A percentile compares a stretch with the other conserved stretches of the same genome.
Evolutionary conservation across 2,888 invertebrate species (phyloP).

Genomic region (Gymnosoma rotundatum): DNA sequence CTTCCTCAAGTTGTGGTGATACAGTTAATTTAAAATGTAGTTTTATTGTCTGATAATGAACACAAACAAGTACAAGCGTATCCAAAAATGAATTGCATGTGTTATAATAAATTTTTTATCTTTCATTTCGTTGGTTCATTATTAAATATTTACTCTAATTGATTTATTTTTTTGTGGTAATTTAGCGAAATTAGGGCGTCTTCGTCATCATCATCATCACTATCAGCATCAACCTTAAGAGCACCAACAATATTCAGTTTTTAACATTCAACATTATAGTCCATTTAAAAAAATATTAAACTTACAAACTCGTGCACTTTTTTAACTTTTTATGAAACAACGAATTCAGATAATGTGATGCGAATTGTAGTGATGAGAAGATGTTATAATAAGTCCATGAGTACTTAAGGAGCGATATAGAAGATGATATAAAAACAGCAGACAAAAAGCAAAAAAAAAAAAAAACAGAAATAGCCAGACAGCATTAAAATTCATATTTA

Average conservation of each 20-base stretch:
- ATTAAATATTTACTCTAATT: slow-evolving; percentile 66
- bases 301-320: slow-evolving; percentile 11
- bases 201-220: slow-evolving; percentile 46
- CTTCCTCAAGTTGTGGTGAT: neutral
- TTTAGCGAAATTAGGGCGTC: slow-evolving; percentile 69
- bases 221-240: neutral
- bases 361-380: slow-evolving; percentile 32
- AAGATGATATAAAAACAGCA: slow-evolving; percentile 14
- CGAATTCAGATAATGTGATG: slow-evolving; percentile 13
- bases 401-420: slow-evolving; percentile 12
- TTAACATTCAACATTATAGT: slow-evolving; percentile 21
- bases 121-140: slow-evolving; percentile 24
- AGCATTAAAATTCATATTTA: slow-evolving; percentile 60
- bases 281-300: slow-evolving; percentile 23
- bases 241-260: neutral
- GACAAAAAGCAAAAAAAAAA: neutral
- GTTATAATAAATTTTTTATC: slow-evolving; percentile 39
- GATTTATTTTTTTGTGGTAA: slow-evolving; percentile 67
- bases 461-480: slow-evolving; percentile 23
- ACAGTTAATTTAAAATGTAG: slow-evolving; percentile 41
- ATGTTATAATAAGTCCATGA: neutral
- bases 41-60: slow-evolving; percentile 39
- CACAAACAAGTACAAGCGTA: neutral
- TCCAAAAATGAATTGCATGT: slow-evolving; percentile 34
- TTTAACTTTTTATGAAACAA: slow-evolving; percentile 15